phyloP scores from a whole-genome alignment of 2,797 vertebrate species.

The Labeo calbasu region DNA sequence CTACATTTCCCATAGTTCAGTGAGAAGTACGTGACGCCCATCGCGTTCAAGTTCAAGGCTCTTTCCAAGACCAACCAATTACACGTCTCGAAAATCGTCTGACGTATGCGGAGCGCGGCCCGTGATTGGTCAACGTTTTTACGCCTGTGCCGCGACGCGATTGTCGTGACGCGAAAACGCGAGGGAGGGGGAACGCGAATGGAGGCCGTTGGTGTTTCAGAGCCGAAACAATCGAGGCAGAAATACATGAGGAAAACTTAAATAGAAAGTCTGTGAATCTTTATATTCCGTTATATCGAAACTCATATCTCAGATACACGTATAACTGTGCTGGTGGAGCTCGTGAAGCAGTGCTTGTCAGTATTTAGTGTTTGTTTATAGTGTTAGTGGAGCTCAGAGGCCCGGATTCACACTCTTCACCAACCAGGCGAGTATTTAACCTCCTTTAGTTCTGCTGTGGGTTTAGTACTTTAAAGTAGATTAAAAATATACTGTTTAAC shows the following conservation, averaged over 20 bases:
- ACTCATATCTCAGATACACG: background rate
- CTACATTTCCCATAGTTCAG: conserved; percentile 39
- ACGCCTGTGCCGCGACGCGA: conserved; percentile 44
- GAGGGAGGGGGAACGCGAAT: conserved; percentile 73
- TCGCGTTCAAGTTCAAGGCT: conserved; percentile 13
- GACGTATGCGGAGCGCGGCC: conserved; percentile 21
- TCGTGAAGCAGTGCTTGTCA: conserved; percentile 1
- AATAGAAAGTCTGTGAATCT: background rate
- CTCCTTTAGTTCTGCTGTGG: background rate
- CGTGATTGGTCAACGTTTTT: conserved; percentile 52
- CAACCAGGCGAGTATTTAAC: conserved; percentile 40
- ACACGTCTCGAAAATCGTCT: background rate
- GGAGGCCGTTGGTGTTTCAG: conserved; percentile 73
- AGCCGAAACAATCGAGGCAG: conserved; percentile 74
- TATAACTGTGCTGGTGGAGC: background rate
- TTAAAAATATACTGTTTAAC: background rate
- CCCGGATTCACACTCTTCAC: conserved; percentile 67
- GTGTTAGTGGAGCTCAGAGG: conserved; percentile 67
- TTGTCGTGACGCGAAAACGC: conserved; percentile 46
- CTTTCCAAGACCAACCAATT: conserved; percentile 10
- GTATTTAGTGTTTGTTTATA: conserved; percentile 76
- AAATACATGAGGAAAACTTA: conserved; percentile 60
- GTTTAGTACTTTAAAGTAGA: background rate
- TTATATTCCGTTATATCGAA: background rate
- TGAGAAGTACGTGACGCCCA: background rate